Percentiles rank a stretch among this genome's conserved stretches.
phyloP scores from a whole-genome alignment of 2,113 vertebrate genomes.

The Heloderma charlesbogerti region DNA sequence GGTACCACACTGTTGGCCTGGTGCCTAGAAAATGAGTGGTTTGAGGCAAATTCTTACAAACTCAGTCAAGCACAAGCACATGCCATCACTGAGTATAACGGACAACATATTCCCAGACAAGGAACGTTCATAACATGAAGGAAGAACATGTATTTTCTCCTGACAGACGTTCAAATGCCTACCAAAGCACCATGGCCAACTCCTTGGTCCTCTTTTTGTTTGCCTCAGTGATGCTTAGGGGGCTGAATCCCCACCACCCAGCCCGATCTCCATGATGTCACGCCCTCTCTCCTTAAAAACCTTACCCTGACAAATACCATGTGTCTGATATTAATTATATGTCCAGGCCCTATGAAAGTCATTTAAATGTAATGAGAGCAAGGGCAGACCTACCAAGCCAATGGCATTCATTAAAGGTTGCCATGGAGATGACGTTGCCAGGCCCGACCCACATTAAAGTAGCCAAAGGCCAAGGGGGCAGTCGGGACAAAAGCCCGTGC shows the following conservation, averaged over 20 bases:
- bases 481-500: not conserved
- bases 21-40: no score
- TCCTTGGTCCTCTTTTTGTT: slow-evolving; percentile 3
- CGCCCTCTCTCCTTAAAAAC: slow-evolving; percentile 65
- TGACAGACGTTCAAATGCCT: not conserved
- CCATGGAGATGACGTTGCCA: slow-evolving; percentile 75
- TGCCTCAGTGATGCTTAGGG: slow-evolving; percentile 47
- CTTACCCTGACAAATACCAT: slow-evolving; percentile 70
- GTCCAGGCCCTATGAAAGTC: slow-evolving; percentile 72
- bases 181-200: not conserved
- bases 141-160: no score
- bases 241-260: slow-evolving; percentile 13
- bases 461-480: slow-evolving; percentile 32
- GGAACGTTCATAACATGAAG: no score
- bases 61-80: no score
- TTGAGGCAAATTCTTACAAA: no score
- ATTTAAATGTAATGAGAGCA: slow-evolving; percentile 80
- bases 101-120: no score
- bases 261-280: not conserved
- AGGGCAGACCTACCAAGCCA: slow-evolving; percentile 73
- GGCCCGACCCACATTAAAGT: slow-evolving; percentile 76
- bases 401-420: slow-evolving; percentile 77
- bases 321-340: slow-evolving; percentile 78
- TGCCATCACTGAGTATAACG: no score
- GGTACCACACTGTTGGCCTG: no score